Conservation (phyloP, 2,797 vertebrate species). For the Sciurus vulgaris region DNA sequence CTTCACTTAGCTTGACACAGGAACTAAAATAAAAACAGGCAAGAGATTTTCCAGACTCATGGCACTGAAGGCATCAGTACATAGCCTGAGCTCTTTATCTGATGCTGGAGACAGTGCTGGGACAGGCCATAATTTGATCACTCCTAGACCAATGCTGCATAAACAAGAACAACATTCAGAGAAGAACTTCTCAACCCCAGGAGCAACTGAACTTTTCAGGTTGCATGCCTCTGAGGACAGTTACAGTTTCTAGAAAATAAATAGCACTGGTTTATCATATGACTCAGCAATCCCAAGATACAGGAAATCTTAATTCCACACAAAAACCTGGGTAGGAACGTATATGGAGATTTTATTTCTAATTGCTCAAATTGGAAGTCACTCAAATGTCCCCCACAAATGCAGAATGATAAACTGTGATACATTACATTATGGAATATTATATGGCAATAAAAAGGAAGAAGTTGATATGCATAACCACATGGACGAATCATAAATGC, state of each 20-base stretch:
- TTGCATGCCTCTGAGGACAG: background rate
- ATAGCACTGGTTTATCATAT: background rate
- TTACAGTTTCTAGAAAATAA: constrained; percentile 39
- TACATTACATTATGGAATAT: background rate
- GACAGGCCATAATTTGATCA: background rate
- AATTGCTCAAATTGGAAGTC: background rate
- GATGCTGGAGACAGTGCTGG: background rate
- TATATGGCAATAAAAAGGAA: background rate
- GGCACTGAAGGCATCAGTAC: background rate
- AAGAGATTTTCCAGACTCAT: background rate
- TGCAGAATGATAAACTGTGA: background rate
- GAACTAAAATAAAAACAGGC: background rate
- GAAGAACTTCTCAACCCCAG: background rate
- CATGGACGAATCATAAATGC: background rate
- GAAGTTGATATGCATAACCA: background rate
- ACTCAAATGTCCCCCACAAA: background rate
- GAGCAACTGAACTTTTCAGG: background rate
- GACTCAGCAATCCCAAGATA: background rate
- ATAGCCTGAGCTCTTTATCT: background rate
- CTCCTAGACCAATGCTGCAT: background rate
- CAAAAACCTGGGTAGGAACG: background rate
- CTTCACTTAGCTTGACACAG: background rate
- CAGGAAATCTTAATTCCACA: constrained; percentile 20
- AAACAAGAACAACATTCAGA: background rate
- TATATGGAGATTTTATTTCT: constrained; percentile 31